Percentiles rank a stretch among this genome's conserved stretches.
Evolutionary conservation across 2,797 vertebrate genomes (phyloP).

Genomic region (Epinephelus malabaricus): DNA sequence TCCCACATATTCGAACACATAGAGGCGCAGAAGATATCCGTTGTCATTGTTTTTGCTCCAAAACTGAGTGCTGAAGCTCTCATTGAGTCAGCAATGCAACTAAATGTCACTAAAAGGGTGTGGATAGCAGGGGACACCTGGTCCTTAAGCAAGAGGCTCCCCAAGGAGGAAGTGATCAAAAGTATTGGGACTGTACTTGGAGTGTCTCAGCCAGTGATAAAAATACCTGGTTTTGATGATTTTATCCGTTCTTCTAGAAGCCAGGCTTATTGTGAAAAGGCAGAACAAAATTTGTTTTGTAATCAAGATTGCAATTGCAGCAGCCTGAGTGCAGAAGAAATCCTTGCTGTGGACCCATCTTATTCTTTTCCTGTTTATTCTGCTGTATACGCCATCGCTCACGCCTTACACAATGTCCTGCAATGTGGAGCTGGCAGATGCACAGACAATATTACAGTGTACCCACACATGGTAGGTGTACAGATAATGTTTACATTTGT

Average conservation of each 20-base stretch:
- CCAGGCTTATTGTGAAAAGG: background rate
- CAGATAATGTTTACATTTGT: background rate
- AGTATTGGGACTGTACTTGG: slow-evolving; percentile 87
- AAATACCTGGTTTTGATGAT: slow-evolving; percentile 78
- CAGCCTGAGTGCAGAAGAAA: background rate
- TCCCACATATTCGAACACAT: slow-evolving; percentile 72
- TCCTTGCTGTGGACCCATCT: slow-evolving; percentile 55
- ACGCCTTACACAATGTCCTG: slow-evolving; percentile 85
- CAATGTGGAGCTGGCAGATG: slow-evolving; percentile 81
- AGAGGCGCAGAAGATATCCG: slow-evolving; percentile 49
- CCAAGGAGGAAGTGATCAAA: slow-evolving; percentile 72
- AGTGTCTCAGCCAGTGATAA: slow-evolving; percentile 70
- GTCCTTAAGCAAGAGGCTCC: slow-evolving; percentile 75
- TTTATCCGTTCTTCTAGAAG: slow-evolving; percentile 69
- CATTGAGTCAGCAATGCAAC: slow-evolving; percentile 80
- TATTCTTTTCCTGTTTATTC: slow-evolving; percentile 84
- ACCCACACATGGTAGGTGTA: slow-evolving; percentile 87
- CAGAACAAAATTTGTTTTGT: slow-evolving; percentile 46
- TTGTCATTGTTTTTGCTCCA: slow-evolving; percentile 83
- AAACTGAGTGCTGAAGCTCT: slow-evolving; percentile 45
- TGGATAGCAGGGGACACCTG: slow-evolving; percentile 89
- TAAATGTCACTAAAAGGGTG: slow-evolving; percentile 85
- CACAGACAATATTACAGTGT: slow-evolving; percentile 62
- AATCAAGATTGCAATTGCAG: slow-evolving; percentile 83
- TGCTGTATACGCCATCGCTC: slow-evolving; percentile 86